Evolutionary conservation across 2,797 vertebrate genomes (phyloP).

Genomic region (Antennarius maculatus): DNA sequence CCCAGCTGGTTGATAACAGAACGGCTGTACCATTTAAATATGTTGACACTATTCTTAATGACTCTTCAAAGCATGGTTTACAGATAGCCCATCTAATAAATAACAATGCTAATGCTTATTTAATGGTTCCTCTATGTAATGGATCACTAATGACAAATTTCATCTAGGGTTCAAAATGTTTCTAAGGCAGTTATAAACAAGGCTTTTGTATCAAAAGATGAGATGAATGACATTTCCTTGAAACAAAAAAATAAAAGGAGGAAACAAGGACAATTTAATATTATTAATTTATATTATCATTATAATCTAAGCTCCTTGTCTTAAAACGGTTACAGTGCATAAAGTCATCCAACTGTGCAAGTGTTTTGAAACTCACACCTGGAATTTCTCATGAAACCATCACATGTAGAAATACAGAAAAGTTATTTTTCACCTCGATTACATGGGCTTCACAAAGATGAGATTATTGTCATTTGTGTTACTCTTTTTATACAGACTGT

Average conservation of each 20-base stretch:
- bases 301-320: slow-evolving; percentile 5
- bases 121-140: not conserved
- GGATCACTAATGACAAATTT: not conserved
- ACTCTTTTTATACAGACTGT: slow-evolving; percentile 2
- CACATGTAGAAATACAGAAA: slow-evolving; percentile 18
- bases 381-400: slow-evolving; percentile 6
- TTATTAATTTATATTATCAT: not conserved
- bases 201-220: not conserved
- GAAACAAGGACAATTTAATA: slow-evolving; percentile 10
- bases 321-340: slow-evolving; percentile 28
- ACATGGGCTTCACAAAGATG: not conserved
- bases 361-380: slow-evolving; percentile 45
- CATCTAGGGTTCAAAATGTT: not conserved
- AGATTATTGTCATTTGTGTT: slow-evolving; percentile 12
- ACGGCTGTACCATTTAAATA: not conserved
- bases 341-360: not conserved
- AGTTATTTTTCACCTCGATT: not conserved
- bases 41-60: not conserved
- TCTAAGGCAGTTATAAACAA: slow-evolving; percentile 10
- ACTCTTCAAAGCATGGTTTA: not conserved
- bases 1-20: not conserved
- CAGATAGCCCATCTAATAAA: too few relatives aligned
- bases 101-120: not conserved
- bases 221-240: not conserved
- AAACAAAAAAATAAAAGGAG: not conserved